phyloP scores from a whole-genome alignment of 2,888 invertebrate genomes.

The Dexiosoma caninum region DNA sequence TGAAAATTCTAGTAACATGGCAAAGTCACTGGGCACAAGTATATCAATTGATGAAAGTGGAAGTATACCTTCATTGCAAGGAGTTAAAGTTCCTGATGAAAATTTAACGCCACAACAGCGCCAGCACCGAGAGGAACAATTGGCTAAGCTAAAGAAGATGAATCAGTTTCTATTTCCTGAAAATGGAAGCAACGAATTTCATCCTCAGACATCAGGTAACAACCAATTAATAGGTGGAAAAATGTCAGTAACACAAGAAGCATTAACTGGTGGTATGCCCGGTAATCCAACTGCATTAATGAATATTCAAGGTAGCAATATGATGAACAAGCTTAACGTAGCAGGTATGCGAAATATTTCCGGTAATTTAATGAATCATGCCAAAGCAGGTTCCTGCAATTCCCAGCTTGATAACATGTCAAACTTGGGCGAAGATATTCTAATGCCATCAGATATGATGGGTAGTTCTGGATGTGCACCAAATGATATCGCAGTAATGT shows the following conservation, averaged over 20 bases:
- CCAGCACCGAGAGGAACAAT: constrained; percentile 93
- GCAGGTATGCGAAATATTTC: constrained; percentile 66
- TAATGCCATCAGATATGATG: constrained; percentile 67
- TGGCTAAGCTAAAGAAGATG: constrained; percentile 93
- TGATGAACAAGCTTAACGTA: constrained; percentile 60
- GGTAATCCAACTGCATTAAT: constrained; percentile 31
- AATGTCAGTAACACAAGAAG: constrained; percentile 51
- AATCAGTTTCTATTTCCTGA: constrained; percentile 95
- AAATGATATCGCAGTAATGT: constrained; percentile 49
- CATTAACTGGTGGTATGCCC: constrained; percentile 23
- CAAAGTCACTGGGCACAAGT: constrained; percentile 62
- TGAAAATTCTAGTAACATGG: constrained; percentile 31
- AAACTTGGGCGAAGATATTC: constrained; percentile 72
- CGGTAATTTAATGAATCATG: constrained; percentile 56
- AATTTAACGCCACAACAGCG: constrained; percentile 97
- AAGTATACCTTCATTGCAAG: constrained; percentile 82
- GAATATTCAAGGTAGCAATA: constrained; percentile 60
- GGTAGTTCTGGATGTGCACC: constrained; percentile 31
- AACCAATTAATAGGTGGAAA: constrained; percentile 60
- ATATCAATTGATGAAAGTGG: constrained; percentile 61
- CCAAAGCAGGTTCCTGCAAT: constrained; percentile 45
- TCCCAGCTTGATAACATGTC: constrained; percentile 60
- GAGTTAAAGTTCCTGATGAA: constrained; percentile 95
- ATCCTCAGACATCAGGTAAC: constrained; percentile 34
- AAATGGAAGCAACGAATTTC: constrained; percentile 74